A percentile compares a stretch with the other conserved stretches of the same genome.
phyloP scores from a whole-genome alignment of 2,888 invertebrate genomes.

The Acrobasis suavella region DNA sequence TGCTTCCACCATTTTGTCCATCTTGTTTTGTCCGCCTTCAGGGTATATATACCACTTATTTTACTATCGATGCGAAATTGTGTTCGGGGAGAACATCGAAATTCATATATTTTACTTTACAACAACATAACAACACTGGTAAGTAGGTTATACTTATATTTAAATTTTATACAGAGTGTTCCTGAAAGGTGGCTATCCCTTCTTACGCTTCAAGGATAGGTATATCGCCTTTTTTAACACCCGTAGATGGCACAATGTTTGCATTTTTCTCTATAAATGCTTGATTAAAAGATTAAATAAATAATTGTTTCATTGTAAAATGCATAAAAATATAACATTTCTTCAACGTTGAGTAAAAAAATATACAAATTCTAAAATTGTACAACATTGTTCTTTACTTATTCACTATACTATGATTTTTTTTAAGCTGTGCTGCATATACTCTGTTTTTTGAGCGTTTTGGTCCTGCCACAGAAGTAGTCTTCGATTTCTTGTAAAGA shows the following conservation, averaged over 20 bases:
- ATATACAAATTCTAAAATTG: constrained; percentile 7
- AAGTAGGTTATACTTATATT: background rate
- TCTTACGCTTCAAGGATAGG: too few species aligned
- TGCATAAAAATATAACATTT: constrained; percentile 38
- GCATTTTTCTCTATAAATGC: background rate
- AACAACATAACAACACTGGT: background rate
- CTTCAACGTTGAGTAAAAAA: constrained; percentile 4
- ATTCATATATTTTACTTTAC: constrained; percentile 1
- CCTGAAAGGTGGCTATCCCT: too few species aligned
- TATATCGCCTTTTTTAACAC: too few species aligned
- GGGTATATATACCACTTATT: too few species aligned
- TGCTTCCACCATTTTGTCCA: too few species aligned
- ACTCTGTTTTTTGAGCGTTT: constrained; percentile 68
- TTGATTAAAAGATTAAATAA: background rate
- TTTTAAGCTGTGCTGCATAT: constrained; percentile 47
- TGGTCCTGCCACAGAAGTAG: constrained; percentile 85
- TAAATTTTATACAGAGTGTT: too few species aligned
- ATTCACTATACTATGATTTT: background rate
- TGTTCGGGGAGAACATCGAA: background rate
- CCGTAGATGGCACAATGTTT: too few species aligned
- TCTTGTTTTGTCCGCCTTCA: too few species aligned
- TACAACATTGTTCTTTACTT: background rate
- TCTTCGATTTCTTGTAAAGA: constrained; percentile 87
- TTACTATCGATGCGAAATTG: background rate
- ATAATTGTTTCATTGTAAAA: constrained; percentile 35